These are phyloP conservation scores for Spheniscus mendiculus DNA, from an alignment of 2,113 vertebrate species.

Conservation along the genomic window DNA sequence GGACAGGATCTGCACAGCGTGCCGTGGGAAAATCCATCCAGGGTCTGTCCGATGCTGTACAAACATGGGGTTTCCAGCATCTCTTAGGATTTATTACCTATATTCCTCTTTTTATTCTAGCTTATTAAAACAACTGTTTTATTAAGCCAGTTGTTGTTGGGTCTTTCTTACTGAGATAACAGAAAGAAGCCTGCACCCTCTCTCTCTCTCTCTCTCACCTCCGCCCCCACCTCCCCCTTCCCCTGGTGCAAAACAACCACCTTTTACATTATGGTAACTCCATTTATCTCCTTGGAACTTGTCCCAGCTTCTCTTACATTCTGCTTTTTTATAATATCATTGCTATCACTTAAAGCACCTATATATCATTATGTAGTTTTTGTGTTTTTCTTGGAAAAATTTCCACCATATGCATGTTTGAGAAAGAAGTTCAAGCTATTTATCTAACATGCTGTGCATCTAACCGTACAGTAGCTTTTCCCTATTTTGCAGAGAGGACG, in stretches of 20 bases:
- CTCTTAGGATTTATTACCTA: background rate
- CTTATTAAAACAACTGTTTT: background rate
- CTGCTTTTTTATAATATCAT: background rate
- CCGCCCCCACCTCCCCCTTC: fast-evolving
- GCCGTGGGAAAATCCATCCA: background rate
- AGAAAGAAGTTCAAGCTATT: background rate
- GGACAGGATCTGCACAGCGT: fast-evolving
- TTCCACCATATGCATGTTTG: background rate
- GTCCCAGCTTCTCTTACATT: background rate
- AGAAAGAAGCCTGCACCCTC: background rate
- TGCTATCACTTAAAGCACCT: background rate
- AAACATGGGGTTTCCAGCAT: background rate
- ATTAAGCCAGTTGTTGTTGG: background rate
- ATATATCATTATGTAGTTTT: background rate
- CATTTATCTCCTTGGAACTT: background rate
- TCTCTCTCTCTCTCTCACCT: background rate
- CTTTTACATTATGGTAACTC: background rate
- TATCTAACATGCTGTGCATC: background rate
- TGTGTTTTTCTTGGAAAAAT: background rate
- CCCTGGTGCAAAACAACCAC: background rate
- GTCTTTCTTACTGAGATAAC: background rate
- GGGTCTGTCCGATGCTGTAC: background rate
- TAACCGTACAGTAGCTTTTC: background rate
- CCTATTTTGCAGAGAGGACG: background rate
- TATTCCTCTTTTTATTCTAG: background rate